phyloP scores from a whole-genome alignment of 2,888 invertebrate species.

The Osedax frankpressi region DNA sequence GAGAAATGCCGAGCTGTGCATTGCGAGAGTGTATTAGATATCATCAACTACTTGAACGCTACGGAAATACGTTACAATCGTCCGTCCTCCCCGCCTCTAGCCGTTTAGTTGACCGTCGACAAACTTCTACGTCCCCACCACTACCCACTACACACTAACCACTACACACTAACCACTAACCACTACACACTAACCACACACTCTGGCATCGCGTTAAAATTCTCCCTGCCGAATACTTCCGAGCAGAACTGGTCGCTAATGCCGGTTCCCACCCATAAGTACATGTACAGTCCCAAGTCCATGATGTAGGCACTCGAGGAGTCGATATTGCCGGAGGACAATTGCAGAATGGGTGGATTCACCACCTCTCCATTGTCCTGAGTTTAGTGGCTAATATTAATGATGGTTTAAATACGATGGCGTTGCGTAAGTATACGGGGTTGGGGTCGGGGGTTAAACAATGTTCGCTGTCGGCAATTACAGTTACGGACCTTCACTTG shows the following conservation, averaged over 20 bases:
- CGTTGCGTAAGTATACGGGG: too few relatives aligned
- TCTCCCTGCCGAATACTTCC: constrained; percentile 59
- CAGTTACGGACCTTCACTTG: constrained; percentile 50
- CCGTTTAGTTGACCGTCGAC: too few relatives aligned
- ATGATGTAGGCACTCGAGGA: constrained; percentile 74
- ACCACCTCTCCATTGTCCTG: constrained; percentile 28
- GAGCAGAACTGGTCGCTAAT: constrained; percentile 63
- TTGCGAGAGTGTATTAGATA: not conserved
- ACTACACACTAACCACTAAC: too few relatives aligned
- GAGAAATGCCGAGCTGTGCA: not conserved
- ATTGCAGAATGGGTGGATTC: constrained; percentile 62
- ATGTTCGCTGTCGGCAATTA: too few relatives aligned
- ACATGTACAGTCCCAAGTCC: constrained; percentile 70
- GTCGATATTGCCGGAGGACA: constrained; percentile 64
- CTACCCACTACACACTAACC: not conserved
- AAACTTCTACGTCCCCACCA: not conserved
- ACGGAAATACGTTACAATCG: too few relatives aligned
- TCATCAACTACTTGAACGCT: too few relatives aligned
- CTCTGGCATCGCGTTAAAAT: constrained; percentile 37
- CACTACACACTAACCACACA: constrained; percentile 27
- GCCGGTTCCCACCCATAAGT: constrained; percentile 69
- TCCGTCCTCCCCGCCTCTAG: too few relatives aligned
- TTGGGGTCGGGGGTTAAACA: too few relatives aligned
- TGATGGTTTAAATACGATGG: too few relatives aligned
- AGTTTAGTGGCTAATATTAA: too few relatives aligned